These are phyloP conservation scores for Nomia melanderi DNA, from an alignment of 1,140 invertebrate genomes.

Conservation along the genomic window DNA sequence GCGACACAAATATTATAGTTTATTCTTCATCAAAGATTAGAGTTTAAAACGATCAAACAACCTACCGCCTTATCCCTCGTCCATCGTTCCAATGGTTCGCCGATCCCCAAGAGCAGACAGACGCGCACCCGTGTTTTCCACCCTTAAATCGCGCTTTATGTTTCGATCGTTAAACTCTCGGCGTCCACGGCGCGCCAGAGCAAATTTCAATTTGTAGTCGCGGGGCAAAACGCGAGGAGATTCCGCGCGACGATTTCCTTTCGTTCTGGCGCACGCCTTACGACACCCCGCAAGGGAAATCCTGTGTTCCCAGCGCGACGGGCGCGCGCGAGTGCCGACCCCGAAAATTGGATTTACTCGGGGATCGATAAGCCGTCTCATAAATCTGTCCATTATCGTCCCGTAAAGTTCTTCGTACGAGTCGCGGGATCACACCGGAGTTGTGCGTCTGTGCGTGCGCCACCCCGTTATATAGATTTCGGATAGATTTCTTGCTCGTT, in stretches of 20 bases:
- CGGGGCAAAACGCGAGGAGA: conserved; percentile 1
- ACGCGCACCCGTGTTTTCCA: no score
- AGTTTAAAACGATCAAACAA: no score
- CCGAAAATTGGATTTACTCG: conserved; percentile 77
- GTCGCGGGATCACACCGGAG: conserved; percentile 59
- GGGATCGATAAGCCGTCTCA: conserved; percentile 74
- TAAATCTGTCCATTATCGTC: conserved; percentile 77
- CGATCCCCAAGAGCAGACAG: no score
- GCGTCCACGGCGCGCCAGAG: no score
- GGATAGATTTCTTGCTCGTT: conserved; percentile 25
- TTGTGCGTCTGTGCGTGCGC: conserved; percentile 23
- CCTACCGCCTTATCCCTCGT: no score
- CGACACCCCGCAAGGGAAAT: conserved; percentile 46
- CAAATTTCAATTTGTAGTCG: conserved; percentile 29
- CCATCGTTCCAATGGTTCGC: no score
- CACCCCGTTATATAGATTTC: neutral
- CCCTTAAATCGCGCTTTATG: neutral
- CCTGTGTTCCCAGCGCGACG: conserved; percentile 25
- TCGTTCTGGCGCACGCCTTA: conserved; percentile 26
- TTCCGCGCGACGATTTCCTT: conserved; percentile 27
- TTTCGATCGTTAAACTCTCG: neutral
- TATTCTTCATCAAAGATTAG: no score
- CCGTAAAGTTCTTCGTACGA: conserved; percentile 73
- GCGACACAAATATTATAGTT: no score
- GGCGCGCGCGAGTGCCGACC: conserved; percentile 65